Conservation (phyloP, 2,113 vertebrate species). For the Anarrhichthys ocellatus region DNA sequence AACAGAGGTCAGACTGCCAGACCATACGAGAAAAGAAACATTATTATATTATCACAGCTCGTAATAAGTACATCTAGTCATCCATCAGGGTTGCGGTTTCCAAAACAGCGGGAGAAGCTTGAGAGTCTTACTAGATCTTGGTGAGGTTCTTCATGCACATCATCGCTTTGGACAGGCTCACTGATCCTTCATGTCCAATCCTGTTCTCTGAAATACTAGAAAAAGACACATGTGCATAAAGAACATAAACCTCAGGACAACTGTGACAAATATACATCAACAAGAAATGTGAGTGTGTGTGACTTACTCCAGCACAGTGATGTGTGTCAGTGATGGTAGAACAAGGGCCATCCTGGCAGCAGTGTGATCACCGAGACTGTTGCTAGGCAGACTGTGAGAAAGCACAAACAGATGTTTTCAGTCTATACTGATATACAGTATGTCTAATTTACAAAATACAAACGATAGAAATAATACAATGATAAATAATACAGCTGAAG, state of each 20-base stretch:
- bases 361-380: constrained; percentile 80
- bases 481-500: background rate
- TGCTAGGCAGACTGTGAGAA: constrained; percentile 84
- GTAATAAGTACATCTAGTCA: background rate
- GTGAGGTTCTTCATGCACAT: constrained; percentile 77
- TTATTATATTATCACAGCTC: background rate
- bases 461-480: background rate
- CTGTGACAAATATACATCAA: background rate
- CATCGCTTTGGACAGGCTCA: constrained; percentile 77
- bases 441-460: background rate
- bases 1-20: constrained; percentile 78
- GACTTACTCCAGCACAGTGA: constrained; percentile 88
- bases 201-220: constrained; percentile 88
- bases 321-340: constrained; percentile 73
- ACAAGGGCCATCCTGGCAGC: constrained; percentile 78
- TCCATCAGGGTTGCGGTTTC: background rate
- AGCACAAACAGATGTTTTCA: background rate
- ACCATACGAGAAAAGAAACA: background rate
- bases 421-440: background rate
- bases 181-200: constrained; percentile 74
- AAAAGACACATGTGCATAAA: background rate
- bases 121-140: constrained; percentile 86
- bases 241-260: background rate
- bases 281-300: background rate
- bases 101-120: background rate